A percentile compares a stretch with the other conserved stretches of the same genome.
These are phyloP conservation scores for Streptopelia turtur DNA, from an alignment of 2,797 vertebrate genomes.

Conservation along the genomic window DNA sequence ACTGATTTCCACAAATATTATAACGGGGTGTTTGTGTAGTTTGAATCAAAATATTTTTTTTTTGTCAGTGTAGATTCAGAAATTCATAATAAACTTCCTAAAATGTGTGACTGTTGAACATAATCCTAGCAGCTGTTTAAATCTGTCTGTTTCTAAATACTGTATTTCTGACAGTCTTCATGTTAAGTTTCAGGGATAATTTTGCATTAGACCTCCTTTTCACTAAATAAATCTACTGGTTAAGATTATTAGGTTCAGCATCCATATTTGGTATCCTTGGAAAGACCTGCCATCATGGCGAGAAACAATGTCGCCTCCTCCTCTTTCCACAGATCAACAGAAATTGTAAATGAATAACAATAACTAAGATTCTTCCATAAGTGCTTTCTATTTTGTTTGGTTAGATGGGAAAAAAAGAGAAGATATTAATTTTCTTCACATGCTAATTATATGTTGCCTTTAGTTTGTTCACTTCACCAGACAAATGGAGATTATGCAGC, in stretches of 20 bases:
- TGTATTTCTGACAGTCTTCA: background rate
- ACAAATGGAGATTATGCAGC: background rate
- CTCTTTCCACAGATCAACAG: background rate
- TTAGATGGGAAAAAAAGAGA: background rate
- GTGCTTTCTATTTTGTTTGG: background rate
- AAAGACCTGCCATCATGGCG: background rate
- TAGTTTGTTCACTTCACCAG: background rate
- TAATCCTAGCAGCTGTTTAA: background rate
- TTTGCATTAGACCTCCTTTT: background rate
- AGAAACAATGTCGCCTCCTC: background rate
- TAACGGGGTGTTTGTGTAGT: fast-evolving
- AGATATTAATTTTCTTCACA: background rate
- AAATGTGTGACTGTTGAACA: background rate
- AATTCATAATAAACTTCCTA: background rate
- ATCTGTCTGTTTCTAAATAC: background rate
- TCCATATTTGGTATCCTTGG: background rate
- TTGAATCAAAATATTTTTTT: background rate
- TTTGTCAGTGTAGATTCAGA: background rate
- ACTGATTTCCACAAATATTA: background rate
- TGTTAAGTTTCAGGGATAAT: background rate
- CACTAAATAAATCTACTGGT: background rate
- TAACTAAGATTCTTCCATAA: background rate
- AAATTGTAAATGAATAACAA: background rate
- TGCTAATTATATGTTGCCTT: background rate
- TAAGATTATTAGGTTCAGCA: background rate